Base-by-base conservation (phyloP, 2,113 vertebrate species). In the Pelecanus crispus region DNA sequence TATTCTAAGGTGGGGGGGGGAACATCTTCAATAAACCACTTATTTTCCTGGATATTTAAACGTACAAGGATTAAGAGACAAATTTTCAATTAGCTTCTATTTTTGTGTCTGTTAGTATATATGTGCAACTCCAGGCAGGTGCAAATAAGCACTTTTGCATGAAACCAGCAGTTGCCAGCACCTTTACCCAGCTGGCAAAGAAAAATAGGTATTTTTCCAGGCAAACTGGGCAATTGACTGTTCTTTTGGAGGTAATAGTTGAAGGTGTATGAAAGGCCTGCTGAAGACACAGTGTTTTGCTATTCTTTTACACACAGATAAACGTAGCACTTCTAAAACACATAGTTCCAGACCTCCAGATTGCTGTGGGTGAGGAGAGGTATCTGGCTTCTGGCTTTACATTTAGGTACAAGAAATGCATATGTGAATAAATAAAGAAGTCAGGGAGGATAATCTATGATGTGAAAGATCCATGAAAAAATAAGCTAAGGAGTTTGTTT, bases 341-440 rank as follows among this genome's bases (percentile, higher is more conserved):
- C 55, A 7, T 29, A 82, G 66, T 22, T 73, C 77, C 89, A 94
- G 80, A 63, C 77, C 58, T 92, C 88, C 91, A 95, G 86, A 89
- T 75, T 94, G 78, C 88, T 79, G 53, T 61, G 58, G 25, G 83
- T 96, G 83, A 93, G 88, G 94, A 96, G 91, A 94, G 92, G 88
- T 96, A 81, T 91, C 92, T 93, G 91, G 86, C 92, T 96, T 81
- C 75, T 93, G 79, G 59, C 86, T 94, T 91, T 94, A 91, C 52
- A 49, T 88, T 88, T 88, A 92, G 62, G 44, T 72, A 75, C 68
- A 71, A 96, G 71, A 92, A 84, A 94, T 63, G 40, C 40, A 21
- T 81, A 84, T 68, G 90, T 94, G 96, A 92, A 95, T 93, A 97
- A 94, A 95, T 91, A 92, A 95, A 95, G 73, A 94, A 93, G 71